Evolutionary conservation across 1,140 invertebrate species (phyloP), one percentile per base, ranked within the genome.

Genomic region (Acromyrmex heyeri): DNA sequence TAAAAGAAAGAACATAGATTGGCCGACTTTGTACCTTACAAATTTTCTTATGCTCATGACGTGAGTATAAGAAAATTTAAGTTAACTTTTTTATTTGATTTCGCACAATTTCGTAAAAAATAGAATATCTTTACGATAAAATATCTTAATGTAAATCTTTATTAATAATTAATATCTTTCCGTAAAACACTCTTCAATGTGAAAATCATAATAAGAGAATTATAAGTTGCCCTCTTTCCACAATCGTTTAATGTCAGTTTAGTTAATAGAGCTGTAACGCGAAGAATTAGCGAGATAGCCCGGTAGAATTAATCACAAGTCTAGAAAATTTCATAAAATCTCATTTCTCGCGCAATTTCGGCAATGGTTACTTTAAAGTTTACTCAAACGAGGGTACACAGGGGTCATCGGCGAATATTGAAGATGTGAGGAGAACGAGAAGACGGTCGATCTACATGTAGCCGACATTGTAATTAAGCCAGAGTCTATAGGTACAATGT

Each of bases 381-480:
- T 57, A 81, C n/a, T 70, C 57, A 44, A 88, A 88, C 76, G 62
- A 88, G 16, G 8, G 57, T 27, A 5, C 8, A 70, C 24, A 44
- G 59, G 14, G 72, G 88, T 78, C 73, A 75, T 67, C 61, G 34
- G 59, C 69, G 67, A 24, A 62, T 72, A 89, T 89, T 79, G 85
- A 90, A 78, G 75, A 91, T 90, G 86, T 85, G 57, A 59, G 61
- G 38, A 70, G 79, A 27, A 69, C 12, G 62, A 21, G 72, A 44
- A 61, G 57, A n/a, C 38, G 21, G 12, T 55, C 67, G 69, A 87
- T 73, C 83, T 90, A 85, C 73, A 69, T 85, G 90, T 50, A 69
- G 21, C 77, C 82, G 62, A 70, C 73, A 85, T 88, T 88, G 89
- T 91, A 91, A 90, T 91, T 91, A 91, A 91, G 85, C 77, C 69